phyloP scores from a whole-genome alignment of 2,888 invertebrate species.

The Melieria picta region DNA sequence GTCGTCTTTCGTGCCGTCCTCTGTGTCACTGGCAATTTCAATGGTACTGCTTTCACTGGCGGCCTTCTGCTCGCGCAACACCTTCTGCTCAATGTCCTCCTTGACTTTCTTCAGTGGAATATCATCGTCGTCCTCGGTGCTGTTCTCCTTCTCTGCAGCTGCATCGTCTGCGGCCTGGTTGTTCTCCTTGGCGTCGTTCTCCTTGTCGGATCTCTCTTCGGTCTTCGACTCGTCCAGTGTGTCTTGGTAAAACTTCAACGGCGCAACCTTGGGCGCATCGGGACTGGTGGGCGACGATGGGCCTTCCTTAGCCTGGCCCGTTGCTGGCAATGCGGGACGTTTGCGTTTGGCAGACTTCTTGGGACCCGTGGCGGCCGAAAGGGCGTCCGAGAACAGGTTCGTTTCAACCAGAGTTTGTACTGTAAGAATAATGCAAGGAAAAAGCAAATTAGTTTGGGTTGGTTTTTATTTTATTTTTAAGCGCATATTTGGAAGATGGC shows the following conservation, averaged over 20 bases:
- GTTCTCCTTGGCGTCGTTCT: constrained; percentile 46
- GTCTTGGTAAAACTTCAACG: constrained; percentile 89
- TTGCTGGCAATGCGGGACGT: constrained; percentile 72
- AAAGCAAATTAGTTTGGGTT: constrained; percentile 7
- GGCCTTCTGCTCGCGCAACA: constrained; percentile 54
- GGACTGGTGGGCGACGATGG: constrained; percentile 71
- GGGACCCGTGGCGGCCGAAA: constrained; percentile 79
- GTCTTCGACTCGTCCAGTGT: constrained; percentile 74
- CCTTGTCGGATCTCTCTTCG: constrained; percentile 56
- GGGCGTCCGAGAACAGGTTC: constrained; percentile 92
- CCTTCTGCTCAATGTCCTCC: constrained; percentile 64
- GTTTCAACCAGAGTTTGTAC: constrained; percentile 86
- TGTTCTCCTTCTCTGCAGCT: constrained; percentile 39
- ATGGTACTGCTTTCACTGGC: neutral
- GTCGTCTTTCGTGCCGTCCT: constrained; percentile 30
- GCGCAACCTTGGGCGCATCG: constrained; percentile 67
- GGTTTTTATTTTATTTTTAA: too few species aligned
- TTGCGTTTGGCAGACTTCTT: constrained; percentile 83
- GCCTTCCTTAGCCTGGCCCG: constrained; percentile 70
- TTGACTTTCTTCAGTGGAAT: constrained; percentile 64
- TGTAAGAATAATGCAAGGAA: constrained; percentile 58
- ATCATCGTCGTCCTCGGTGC: constrained; percentile 63
- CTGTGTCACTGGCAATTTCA: constrained; percentile 20
- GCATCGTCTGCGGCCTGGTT: constrained; percentile 48
- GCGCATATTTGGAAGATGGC: neutral